These are phyloP conservation scores for Lasioglossum albipes DNA, from an alignment of 1,140 invertebrate species.

Conservation along the genomic window DNA sequence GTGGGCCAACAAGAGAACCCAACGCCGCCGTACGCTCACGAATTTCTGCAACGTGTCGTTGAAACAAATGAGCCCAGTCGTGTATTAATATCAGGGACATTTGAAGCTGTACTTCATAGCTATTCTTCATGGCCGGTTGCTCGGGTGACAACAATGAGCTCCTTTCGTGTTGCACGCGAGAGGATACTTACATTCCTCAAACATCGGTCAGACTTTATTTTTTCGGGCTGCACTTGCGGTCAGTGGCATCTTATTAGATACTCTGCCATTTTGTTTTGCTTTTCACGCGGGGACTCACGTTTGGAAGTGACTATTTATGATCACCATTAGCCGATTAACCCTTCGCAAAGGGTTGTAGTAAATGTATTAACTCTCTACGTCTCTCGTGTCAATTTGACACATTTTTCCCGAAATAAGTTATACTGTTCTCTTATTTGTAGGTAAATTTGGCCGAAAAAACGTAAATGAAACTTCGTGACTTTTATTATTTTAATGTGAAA, in stretches of 20 bases:
- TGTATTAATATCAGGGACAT: constrained; percentile 14
- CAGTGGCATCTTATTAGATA: background rate
- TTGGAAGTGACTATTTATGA: no score
- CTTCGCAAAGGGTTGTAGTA: no score
- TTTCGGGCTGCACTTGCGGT: background rate
- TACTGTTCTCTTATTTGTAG: no score
- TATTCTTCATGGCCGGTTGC: constrained; percentile 2
- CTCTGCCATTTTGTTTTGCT: no score
- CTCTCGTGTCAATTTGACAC: no score
- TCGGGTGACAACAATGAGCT: background rate
- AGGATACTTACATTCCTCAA: constrained; percentile 20
- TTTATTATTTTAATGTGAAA: no score
- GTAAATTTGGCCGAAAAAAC: no score
- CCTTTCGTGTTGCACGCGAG: constrained; percentile 42
- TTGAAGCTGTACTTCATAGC: background rate
- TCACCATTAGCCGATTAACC: no score
- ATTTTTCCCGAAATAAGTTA: no score
- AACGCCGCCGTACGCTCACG: background rate
- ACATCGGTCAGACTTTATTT: background rate
- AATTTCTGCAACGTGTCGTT: background rate
- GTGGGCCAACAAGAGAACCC: background rate
- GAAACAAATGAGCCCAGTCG: background rate
- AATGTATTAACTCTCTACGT: no score
- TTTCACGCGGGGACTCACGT: background rate
- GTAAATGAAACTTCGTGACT: no score